These are phyloP conservation scores for Trididemnum miniatum DNA, from an alignment of 23 tunicate genomes.

Conservation along the genomic window DNA sequence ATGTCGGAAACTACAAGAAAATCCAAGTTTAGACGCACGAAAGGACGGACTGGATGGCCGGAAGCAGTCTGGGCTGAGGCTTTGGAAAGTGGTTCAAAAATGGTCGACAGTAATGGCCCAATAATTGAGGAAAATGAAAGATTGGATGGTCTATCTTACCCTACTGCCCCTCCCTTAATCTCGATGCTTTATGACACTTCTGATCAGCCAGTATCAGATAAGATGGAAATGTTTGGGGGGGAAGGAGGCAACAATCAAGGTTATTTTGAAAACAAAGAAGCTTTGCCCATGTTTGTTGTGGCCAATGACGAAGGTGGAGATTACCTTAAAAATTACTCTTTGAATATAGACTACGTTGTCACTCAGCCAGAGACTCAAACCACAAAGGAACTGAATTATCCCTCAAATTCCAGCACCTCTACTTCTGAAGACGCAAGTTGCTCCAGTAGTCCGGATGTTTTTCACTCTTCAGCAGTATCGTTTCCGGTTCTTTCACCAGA, in stretches of 20 bases:
- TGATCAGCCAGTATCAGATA: background rate
- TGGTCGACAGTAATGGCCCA: background rate
- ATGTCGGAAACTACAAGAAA: constrained; percentile 1
- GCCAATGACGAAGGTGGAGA: background rate
- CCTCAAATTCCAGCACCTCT: background rate
- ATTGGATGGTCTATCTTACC: no score
- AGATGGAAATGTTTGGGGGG: background rate
- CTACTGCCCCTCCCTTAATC: background rate
- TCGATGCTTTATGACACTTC: background rate
- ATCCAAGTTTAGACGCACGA: background rate
- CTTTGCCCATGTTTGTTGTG: background rate
- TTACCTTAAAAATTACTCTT: background rate
- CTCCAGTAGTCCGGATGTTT: background rate
- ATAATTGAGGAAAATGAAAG: background rate
- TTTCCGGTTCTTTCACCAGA: background rate
- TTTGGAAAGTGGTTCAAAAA: constrained; percentile 34
- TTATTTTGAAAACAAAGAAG: background rate
- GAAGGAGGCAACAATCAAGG: background rate
- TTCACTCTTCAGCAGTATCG: background rate
- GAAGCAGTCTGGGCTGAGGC: constrained; percentile 88
- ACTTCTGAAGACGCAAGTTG: background rate
- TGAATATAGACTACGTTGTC: background rate
- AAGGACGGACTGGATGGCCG: constrained; percentile 96
- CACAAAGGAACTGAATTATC: background rate
- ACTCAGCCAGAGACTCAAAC: no score